A percentile compares a stretch with the other conserved stretches of the same genome.
Conservation (phyloP, 2,888 invertebrate species). For the Prenolepis imparis region DNA sequence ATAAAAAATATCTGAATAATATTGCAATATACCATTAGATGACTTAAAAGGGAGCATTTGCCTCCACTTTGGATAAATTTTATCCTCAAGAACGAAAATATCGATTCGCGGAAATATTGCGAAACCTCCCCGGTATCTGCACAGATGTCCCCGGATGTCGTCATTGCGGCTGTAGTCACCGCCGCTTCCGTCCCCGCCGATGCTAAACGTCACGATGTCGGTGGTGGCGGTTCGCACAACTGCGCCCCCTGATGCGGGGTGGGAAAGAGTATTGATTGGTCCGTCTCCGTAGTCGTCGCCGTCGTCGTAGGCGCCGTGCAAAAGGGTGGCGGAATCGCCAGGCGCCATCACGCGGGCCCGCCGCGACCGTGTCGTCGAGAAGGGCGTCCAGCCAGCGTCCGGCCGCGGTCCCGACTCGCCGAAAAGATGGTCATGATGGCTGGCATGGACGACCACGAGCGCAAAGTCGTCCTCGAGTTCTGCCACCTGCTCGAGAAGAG, state of each 20-base stretch:
- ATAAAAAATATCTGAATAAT: not conserved
- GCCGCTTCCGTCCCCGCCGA: slow-evolving; percentile 57
- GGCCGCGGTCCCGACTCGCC: slow-evolving; percentile 75
- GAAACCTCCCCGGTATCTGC: slow-evolving; percentile 34
- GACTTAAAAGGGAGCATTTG: not conserved
- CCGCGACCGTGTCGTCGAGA: slow-evolving; percentile 77
- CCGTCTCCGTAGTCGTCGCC: slow-evolving; percentile 64
- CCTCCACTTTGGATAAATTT: not conserved
- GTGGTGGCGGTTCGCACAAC: slow-evolving; percentile 59
- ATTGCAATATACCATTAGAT: not conserved
- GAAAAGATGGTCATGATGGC: slow-evolving; percentile 90
- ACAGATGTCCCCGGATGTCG: slow-evolving; percentile 62
- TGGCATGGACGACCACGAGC: slow-evolving; percentile 93
- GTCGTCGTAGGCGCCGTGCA: slow-evolving; percentile 72
- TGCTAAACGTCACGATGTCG: slow-evolving; percentile 48
- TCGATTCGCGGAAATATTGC: slow-evolving; percentile 49
- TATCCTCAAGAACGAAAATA: slow-evolving; percentile 47
- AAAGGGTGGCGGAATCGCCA: slow-evolving; percentile 78
- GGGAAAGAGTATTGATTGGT: slow-evolving; percentile 79
- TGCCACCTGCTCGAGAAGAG: slow-evolving; percentile 98
- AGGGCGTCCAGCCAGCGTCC: slow-evolving; percentile 75
- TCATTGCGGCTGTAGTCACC: slow-evolving; percentile 62
- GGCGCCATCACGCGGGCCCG: slow-evolving; percentile 80
- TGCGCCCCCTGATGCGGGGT: slow-evolving; percentile 81
- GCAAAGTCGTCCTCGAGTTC: slow-evolving; percentile 97